Evolutionary conservation across 2,888 invertebrate species (phyloP), one percentile per base, ranked within the genome.

Genomic region (Oxycera nigricornis): DNA sequence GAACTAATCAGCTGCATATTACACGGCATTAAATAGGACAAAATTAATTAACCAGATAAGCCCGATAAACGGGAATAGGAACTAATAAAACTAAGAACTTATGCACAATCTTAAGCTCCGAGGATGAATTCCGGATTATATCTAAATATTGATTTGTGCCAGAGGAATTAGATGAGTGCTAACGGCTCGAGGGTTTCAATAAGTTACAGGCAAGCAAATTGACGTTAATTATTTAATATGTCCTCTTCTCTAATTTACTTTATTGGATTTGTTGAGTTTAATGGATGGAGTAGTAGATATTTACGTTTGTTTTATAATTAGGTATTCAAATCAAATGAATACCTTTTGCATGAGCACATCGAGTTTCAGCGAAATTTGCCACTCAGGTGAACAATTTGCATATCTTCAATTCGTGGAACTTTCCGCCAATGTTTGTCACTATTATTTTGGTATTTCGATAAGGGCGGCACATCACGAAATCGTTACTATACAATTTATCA

Each of bases 21-120:
- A 72, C 72, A 72, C 35, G 11, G 72, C 39, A 72, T 72, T 72
- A 72, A 72, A 57, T 72, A 26, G 72, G 72, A 72, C 72, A 72
- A 72, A 72, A 59, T 72, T 72, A 72, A 72, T 72, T 72, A 72
- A 59, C 59, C 59, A 72, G 72, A 72, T 72, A 72, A 72, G 57
- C 72, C 31, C 70, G 70, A 70, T 70, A 65, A 65, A 65, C 65
- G 65, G 41, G 70, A 70, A 26, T 70, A 35, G 70, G 31, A 70
- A 52, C 70, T 55, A 70, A 70, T 70, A 41, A 70, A 70, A 41
- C 65, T 65, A 65, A 65, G 65, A 70, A 52, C 52, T 55, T 52
- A 68, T 70, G 55, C 55, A 30, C 52, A 52, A 70, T 55, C 55
- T 52, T 70, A 52, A 70, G 50, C 50, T 39, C 39, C 7, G 9